phyloP scores from a whole-genome alignment of 2,797 vertebrate species.

The Hapalemur alaotrensis region DNA sequence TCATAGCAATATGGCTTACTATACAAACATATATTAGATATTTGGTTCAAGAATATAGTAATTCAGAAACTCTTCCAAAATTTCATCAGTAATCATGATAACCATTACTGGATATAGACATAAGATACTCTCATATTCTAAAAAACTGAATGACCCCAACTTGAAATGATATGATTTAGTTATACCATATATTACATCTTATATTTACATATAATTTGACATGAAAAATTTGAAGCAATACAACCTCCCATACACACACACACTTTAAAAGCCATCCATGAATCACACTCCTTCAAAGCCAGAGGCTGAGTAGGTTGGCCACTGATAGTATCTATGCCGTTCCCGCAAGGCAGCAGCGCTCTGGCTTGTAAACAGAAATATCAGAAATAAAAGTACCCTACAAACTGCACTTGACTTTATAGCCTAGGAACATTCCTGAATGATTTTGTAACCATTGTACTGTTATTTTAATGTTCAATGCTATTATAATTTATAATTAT shows the following conservation, averaged over 20 bases:
- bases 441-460: not conserved
- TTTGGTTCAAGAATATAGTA: not conserved
- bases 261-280: not conserved
- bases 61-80: not conserved
- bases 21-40: not conserved
- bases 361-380: not conserved
- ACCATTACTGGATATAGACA: not conserved
- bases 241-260: not conserved
- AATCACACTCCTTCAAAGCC: not conserved
- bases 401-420: not conserved
- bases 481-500: conserved; percentile 50
- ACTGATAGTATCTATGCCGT: not conserved
- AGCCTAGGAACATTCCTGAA: not conserved
- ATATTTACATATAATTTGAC: not conserved
- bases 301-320: not conserved
- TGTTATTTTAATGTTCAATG: not conserved
- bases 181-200: not conserved
- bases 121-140: not conserved
- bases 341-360: not conserved
- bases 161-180: not conserved
- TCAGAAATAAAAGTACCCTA: not conserved
- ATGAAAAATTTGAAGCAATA: not conserved
- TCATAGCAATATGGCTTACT: not conserved
- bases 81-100: not conserved
- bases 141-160: not conserved